Conservation (phyloP, 2,113 vertebrate species). For the Hemiscyllium ocellatum region DNA sequence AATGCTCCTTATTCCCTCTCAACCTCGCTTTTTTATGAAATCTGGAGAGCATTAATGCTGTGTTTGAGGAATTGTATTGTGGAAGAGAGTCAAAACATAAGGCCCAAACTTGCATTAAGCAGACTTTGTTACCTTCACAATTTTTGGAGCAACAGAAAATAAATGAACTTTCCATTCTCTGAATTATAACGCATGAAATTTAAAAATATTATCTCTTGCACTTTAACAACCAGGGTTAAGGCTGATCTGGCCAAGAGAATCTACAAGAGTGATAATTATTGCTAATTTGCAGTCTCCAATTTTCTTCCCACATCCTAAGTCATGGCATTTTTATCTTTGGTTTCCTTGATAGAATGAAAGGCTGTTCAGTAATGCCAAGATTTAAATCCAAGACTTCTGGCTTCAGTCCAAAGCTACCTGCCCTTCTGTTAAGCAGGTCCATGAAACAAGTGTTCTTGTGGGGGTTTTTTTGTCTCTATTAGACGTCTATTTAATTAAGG, state of each 20-base stretch:
- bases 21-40: background rate
- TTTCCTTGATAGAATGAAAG: background rate
- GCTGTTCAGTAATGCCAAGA: background rate
- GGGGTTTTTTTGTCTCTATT: background rate
- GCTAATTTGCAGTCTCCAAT: background rate
- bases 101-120: background rate
- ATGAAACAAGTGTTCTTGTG: background rate
- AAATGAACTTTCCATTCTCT: background rate
- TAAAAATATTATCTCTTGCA: background rate
- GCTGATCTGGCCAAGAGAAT: background rate
- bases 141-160: background rate
- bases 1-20: background rate
- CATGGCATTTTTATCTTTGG: background rate
- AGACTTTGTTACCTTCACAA: background rate
- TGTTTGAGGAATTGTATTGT: background rate
- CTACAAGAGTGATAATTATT: background rate
- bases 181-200: background rate
- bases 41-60: background rate
- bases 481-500: slow-evolving; percentile 6
- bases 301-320: background rate
- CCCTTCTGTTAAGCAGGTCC: background rate
- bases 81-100: background rate
- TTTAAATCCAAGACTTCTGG: slow-evolving; percentile 16
- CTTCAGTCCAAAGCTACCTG: background rate
- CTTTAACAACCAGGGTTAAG: background rate